Percentiles rank a stretch among this genome's conserved stretches.
Conservation (phyloP, 1,140 invertebrate species). For the Nilaparvata lugens region DNA sequence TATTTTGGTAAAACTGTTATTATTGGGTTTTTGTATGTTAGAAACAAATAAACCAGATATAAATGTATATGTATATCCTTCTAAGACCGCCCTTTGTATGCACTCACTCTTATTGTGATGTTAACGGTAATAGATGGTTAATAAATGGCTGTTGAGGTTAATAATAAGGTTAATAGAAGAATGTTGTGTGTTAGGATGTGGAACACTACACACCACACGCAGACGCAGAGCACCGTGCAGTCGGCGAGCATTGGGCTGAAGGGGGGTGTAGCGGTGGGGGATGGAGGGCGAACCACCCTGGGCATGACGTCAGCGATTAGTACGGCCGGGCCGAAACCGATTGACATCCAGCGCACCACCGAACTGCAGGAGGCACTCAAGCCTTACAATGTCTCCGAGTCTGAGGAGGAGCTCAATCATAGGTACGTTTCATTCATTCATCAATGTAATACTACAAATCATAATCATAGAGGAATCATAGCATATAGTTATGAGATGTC, state of each 20-base stretch:
- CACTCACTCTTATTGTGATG: too few relatives aligned
- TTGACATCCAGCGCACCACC: slow-evolving; percentile 71
- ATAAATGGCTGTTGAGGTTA: too few relatives aligned
- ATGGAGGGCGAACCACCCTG: slow-evolving; percentile 8
- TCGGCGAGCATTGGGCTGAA: not conserved
- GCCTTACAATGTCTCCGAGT: slow-evolving; percentile 88
- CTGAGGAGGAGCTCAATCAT: slow-evolving; percentile 82
- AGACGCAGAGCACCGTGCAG: not conserved
- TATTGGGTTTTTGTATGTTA: too few relatives aligned
- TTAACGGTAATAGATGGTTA: too few relatives aligned
- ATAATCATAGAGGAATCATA: too few relatives aligned
- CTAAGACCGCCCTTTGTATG: too few relatives aligned
- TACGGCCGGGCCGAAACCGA: slow-evolving; percentile 71
- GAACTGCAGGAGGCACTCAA: slow-evolving; percentile 75
- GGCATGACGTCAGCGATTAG: slow-evolving; percentile 94
- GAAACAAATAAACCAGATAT: too few relatives aligned
- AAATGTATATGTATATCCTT: too few relatives aligned
- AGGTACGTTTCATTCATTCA: slow-evolving; percentile 49
- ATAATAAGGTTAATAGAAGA: too few relatives aligned
- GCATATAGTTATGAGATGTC: too few relatives aligned
- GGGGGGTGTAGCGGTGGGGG: not conserved
- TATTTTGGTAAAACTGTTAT: too few relatives aligned
- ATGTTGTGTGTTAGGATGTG: not conserved
- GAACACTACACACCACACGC: not conserved
- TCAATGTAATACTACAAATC: too few relatives aligned